Evolutionary conservation across 2,888 invertebrate genomes (phyloP), one percentile per base, ranked within the genome.

Genomic region (Lamellibrachia satsuma): DNA sequence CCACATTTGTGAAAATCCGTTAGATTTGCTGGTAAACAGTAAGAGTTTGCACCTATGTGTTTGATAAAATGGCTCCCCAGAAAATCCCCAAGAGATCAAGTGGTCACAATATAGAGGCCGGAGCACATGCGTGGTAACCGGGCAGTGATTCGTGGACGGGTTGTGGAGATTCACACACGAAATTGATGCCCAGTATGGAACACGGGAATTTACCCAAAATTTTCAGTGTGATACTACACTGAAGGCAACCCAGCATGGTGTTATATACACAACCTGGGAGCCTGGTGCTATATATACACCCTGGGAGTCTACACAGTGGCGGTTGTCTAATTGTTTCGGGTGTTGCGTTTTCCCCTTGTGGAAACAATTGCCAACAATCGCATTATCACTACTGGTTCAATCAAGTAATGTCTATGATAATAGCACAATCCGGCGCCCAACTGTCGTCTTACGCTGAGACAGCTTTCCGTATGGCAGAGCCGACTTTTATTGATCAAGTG

Each of bases 331-430:
- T 75, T 75, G 75, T 75, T n/a, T 75, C 22, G 22, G 22, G 75
- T 75, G 75, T 75, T 75, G 75, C 75, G 22, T 15, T 75, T n/a
- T 15, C 22, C 75, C 75, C 39, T 39, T 39, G 39, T 0, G 75
- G 22, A 22, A 6, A 22, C 75, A 15, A n/a, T 22, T n/a, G n/a
- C 22, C 75, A 75, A 75, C 75, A 75, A 75, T 75, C n/a, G 75
- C 75, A 75, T 75, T 75, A 75, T n/a, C 2, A 6, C 75, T 6
- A n/a, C 75, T 75, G n/a, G 15, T 22, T 75, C 11, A 75, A 75
- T 75, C 75, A 75, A n/a, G 22, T 75, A 75, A 75, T 75, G 75
- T n/a, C 75, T 75, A 75, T 75, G 75, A 75, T 75, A 75, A 75
- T 75, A 75, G 22, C 75, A 75, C n/a, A 75, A 75, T 75, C 75